Conservation (phyloP, 2,888 invertebrate genomes). For the Morpho helenor region DNA sequence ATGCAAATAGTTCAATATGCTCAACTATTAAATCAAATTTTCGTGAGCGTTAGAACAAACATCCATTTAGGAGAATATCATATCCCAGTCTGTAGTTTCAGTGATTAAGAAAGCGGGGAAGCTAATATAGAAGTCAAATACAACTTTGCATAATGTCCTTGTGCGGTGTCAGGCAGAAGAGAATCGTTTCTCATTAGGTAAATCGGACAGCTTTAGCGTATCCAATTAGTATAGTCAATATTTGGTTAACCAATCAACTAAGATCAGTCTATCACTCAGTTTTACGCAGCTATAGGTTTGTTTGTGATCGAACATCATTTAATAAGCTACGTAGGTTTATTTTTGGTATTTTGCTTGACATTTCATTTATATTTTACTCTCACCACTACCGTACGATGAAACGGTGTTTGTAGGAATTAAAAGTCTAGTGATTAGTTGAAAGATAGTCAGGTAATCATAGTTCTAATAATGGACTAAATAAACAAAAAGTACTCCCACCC, state of each 20-base stretch:
- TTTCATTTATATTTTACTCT: too few relatives aligned
- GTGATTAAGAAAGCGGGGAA: slow-evolving; percentile 51
- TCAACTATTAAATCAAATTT: neutral
- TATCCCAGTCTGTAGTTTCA: slow-evolving; percentile 48
- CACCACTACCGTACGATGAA: too few relatives aligned
- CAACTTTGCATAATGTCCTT: slow-evolving; percentile 69
- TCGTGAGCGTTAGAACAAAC: slow-evolving; percentile 1
- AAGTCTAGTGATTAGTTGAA: too few relatives aligned
- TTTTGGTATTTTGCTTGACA: too few relatives aligned
- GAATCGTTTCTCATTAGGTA: slow-evolving; percentile 72
- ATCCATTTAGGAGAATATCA: slow-evolving; percentile 33
- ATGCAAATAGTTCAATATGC: neutral
- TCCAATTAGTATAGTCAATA: slow-evolving; percentile 72
- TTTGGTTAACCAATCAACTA: slow-evolving; percentile 61
- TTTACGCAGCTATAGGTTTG: slow-evolving; percentile 26
- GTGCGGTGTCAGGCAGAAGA: slow-evolving; percentile 45
- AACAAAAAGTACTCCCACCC: too few relatives aligned
- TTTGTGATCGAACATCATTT: neutral
- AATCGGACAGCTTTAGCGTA: slow-evolving; percentile 66
- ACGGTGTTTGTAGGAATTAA: too few relatives aligned
- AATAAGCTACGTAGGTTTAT: too few relatives aligned
- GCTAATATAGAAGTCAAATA: slow-evolving; percentile 67
- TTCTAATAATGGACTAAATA: too few relatives aligned
- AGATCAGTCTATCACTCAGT: slow-evolving; percentile 46
- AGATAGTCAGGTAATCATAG: too few relatives aligned